Conservation (phyloP, 2,888 invertebrate genomes). For the Phymatocera aterrima region DNA sequence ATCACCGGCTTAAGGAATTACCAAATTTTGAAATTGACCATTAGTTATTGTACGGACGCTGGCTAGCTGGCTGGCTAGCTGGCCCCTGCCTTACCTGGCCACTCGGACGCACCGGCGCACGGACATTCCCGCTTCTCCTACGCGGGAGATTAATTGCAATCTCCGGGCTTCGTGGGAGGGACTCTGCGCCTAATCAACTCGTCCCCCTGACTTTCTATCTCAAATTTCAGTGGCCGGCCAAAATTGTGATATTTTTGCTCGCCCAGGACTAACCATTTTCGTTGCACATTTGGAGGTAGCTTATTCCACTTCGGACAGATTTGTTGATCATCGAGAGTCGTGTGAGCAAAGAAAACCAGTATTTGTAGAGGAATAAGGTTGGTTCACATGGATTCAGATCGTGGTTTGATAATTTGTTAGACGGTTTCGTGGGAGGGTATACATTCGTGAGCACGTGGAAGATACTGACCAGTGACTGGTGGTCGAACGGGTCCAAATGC, state of each 20-base stretch:
- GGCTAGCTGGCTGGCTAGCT: not conserved
- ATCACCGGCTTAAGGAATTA: conserved; percentile 46
- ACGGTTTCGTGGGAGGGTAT: conserved; percentile 28
- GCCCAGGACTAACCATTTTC: not conserved
- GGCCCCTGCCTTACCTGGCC: conserved; percentile 25
- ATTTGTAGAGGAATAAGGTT: not conserved
- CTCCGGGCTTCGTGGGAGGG: conserved; percentile 39
- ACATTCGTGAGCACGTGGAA: not conserved
- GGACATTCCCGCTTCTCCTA: conserved; percentile 45
- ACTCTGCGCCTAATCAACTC: conserved; percentile 40
- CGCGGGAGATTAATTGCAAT: conserved; percentile 42
- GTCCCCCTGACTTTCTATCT: conserved; percentile 13
- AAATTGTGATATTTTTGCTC: conserved; percentile 1
- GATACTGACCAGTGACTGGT: conserved; percentile 1
- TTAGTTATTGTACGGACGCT: conserved; percentile 44
- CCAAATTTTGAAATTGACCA: conserved; percentile 45
- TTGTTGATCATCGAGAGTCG: not conserved
- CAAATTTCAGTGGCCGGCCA: conserved; percentile 6
- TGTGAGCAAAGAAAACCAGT: not conserved
- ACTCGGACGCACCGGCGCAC: conserved; percentile 12
- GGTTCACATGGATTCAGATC: not conserved
- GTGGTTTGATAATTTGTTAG: not conserved
- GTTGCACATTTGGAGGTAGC: not conserved
- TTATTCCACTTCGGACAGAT: not conserved
- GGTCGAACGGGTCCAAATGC: conserved; percentile 16